Base-by-base conservation (phyloP, 2,888 invertebrate genomes). In the Chymomyza fuscimana region DNA sequence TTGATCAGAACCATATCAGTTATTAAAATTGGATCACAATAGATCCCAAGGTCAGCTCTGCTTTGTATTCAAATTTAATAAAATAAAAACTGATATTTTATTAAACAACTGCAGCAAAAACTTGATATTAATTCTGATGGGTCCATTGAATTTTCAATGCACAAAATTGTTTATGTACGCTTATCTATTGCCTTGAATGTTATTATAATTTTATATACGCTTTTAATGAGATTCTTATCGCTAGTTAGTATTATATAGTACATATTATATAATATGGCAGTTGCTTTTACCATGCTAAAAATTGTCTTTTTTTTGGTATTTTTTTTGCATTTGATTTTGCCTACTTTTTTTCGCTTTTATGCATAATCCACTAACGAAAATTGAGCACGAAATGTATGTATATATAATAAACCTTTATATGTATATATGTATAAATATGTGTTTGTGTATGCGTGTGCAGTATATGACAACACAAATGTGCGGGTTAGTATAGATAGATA, bases 361-460 rank as follows among this genome's bases (percentile, higher is more conserved):
- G 86, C 85, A 84, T 84, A 84, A 84, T 84, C 84, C 86, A 86
- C 86, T 82, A 84, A 86, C 84, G 84, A 84, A 86, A 86, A 84
- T 86, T 84, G 84, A 82, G 84, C 85, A 73, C 77, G 79, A 86
- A 84, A 32, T 32, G 32, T 32, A 7, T 32, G 32, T 32, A 32
- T 32, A 32, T 32, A 32, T 32, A 32, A 32, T 32, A 32, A 32
- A 32, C 32, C 32, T 86, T 86, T 84, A 84, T 86, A 46, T 46
- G 12, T 46, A 12, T 46, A 4, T 46, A 12, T 46, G 40, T 46
- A 4, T 46, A 12, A 0, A 12, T 46, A 12, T 46, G 36, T 36
- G 36, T 7, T 6, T 36, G 36, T 36, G 12, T 46, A 3, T 46
- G 40, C 6, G 40, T 56, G 22, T 56, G 16, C 6, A 46, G 40